Base-by-base conservation (phyloP, 2,113 vertebrate species). In the Sorex fumeus region DNA sequence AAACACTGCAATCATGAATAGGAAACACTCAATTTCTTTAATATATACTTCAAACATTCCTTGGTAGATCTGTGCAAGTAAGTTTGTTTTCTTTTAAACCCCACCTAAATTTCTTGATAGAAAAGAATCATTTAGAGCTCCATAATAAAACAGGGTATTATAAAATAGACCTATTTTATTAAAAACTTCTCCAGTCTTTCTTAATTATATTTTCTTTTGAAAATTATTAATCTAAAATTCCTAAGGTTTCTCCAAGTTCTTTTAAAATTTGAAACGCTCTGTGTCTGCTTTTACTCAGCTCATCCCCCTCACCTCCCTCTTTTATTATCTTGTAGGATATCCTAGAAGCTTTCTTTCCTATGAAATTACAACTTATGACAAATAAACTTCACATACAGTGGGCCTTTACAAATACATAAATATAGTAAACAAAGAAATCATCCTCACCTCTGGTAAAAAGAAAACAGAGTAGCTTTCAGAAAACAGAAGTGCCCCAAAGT, bases 401-500 rank as follows among this genome's bases (percentile, higher is more conserved):
- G 47, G 64, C 69, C 81, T 92, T 93, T 83, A 88, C 92, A 96
- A 91, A 84, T 74, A 66, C 43, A 96, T 87, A 91, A 92, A 78
- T 43, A 93, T 1, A 91, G n/a, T 82, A 94, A 94, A 70, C 79
- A 88, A 96, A 96, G 84, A 91, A 94, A 95, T 92, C 89, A 88
- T 88, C 53, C 96, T 97, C 94, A 97, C 94, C 96, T 96, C 84
- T 92, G 94, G 91, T 53, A 94, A 91, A 40, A 95, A 92, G 83
- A 90, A 93, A 95, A 93, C 70, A 81, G 71, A 75, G 88, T 25
- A 84, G 76, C 80, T 50, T 53, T 91, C 92, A 88, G 84, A 95
- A 95, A 95, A 89, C 77, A 87, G 90, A 91, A 88, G 76, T 87
- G 47, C 79, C 83, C 93, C 70, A 71, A 87, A 91, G 86, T 95